These are phyloP conservation scores for Willowsia nigromaculata DNA, from an alignment of 2,888 invertebrate species.

Conservation along the genomic window DNA sequence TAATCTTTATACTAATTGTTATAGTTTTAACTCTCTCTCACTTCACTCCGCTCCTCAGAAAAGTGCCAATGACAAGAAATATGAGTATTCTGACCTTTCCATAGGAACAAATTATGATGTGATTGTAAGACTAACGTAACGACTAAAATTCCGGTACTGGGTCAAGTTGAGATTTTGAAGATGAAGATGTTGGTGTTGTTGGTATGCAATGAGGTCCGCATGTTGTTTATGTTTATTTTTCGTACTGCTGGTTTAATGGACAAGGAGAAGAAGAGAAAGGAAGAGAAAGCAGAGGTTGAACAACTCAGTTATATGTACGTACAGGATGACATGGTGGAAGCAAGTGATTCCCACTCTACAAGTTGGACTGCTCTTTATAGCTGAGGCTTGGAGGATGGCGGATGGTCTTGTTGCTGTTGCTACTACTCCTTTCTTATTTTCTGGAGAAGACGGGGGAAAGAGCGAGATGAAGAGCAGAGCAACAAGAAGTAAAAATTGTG, in stretches of 20 bases:
- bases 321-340: constrained; percentile 39
- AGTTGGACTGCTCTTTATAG: constrained; percentile 56
- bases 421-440: background rate
- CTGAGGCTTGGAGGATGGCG: background rate
- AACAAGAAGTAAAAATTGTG: constrained; percentile 7
- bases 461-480: background rate
- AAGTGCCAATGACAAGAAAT: background rate
- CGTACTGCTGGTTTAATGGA: background rate
- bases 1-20: background rate
- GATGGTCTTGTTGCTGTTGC: background rate
- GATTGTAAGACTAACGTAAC: background rate
- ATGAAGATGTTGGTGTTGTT: background rate
- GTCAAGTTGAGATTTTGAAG: constrained; percentile 15
- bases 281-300: background rate
- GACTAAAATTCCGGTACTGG: background rate
- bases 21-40: background rate
- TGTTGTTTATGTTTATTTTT: constrained; percentile 16
- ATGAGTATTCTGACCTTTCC: constrained; percentile 18
- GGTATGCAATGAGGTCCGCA: background rate
- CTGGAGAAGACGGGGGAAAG: background rate
- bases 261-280: background rate
- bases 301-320: constrained; percentile 13
- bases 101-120: background rate
- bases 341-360: constrained; percentile 55
- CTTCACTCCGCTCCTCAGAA: background rate